Evolutionary conservation across 2,113 vertebrate species (phyloP).

Genomic region (Meles meles): DNA sequence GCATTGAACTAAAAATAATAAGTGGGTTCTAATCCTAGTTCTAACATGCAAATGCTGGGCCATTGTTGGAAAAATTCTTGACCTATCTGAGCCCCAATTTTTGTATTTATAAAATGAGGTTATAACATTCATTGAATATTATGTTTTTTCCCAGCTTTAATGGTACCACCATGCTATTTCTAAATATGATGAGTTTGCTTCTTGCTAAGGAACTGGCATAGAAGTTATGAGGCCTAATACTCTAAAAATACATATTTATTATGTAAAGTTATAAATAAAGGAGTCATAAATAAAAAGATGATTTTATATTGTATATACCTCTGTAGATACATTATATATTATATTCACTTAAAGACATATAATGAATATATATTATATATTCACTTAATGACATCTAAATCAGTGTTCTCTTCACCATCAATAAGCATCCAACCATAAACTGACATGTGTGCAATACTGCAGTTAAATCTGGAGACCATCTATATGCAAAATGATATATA

Average conservation of each 20-base stretch:
- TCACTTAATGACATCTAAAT: not conserved
- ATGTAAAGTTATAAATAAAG: not conserved
- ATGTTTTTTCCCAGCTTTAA: not conserved
- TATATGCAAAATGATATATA: not conserved
- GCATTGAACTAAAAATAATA: not conserved
- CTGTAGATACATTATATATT: not conserved
- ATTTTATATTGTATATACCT: not conserved
- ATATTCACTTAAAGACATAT: not conserved
- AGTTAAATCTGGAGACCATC: not conserved
- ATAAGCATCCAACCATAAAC: not conserved
- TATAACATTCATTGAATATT: not conserved
- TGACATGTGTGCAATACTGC: not conserved
- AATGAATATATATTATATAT: not conserved
- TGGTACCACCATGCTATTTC: not conserved
- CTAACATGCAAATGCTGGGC: not conserved
- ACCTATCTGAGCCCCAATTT: not conserved
- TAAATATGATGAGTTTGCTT: constrained; percentile 1
- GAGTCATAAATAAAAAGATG: not conserved
- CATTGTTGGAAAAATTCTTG: not conserved
- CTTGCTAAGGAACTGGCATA: not conserved
- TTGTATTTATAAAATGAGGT: constrained; percentile 13
- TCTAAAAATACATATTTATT: not conserved
- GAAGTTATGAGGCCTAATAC: not conserved
- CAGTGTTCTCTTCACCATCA: not conserved
- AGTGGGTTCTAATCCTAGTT: not conserved